Percentiles rank a stretch among this genome's conserved stretches.
phyloP scores from a whole-genome alignment of 1,140 invertebrate genomes.

The Tetramorium parvispinum region DNA sequence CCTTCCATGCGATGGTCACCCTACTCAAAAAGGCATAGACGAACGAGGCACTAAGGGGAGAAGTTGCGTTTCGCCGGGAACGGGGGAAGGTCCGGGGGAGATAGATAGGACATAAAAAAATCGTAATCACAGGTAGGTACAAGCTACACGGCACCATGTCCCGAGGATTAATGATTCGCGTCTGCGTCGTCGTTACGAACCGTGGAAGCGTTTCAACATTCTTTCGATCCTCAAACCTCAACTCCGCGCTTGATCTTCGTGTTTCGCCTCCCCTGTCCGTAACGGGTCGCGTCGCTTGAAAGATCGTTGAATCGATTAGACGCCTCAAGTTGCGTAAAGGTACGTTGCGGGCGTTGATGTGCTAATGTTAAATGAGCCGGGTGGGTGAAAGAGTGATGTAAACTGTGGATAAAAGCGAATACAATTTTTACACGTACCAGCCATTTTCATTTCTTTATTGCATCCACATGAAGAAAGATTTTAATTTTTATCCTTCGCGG shows the following conservation, averaged over 20 bases:
- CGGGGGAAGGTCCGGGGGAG: not conserved
- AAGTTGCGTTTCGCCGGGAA: slow-evolving; percentile 6
- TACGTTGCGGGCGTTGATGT: not conserved
- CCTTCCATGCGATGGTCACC: slow-evolving; percentile 2
- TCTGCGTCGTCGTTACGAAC: slow-evolving; percentile 72
- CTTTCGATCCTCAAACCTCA: slow-evolving; percentile 62
- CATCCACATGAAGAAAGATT: not conserved
- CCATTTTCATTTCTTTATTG: not conserved
- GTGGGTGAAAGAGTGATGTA: slow-evolving; percentile 18
- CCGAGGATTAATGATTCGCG: slow-evolving; percentile 77
- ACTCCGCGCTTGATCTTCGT: slow-evolving; percentile 21
- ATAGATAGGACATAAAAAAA: slow-evolving; percentile 53
- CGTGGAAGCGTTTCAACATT: slow-evolving; percentile 71
- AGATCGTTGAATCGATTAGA: slow-evolving; percentile 45
- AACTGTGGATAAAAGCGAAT: slow-evolving; percentile 3
- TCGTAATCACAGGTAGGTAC: slow-evolving; percentile 74
- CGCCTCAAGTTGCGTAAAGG: slow-evolving; percentile 42
- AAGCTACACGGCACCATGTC: slow-evolving; percentile 67
- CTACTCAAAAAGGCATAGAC: slow-evolving; percentile 21
- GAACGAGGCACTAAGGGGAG: slow-evolving; percentile 21
- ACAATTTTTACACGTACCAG: not conserved
- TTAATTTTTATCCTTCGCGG: not conserved
- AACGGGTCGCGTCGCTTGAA: slow-evolving; percentile 33
- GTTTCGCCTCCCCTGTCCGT: slow-evolving; percentile 24
- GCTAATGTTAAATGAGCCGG: slow-evolving; percentile 41